phyloP scores from a whole-genome alignment of 1,140 invertebrate genomes.

The Tigriopus japonicus region DNA sequence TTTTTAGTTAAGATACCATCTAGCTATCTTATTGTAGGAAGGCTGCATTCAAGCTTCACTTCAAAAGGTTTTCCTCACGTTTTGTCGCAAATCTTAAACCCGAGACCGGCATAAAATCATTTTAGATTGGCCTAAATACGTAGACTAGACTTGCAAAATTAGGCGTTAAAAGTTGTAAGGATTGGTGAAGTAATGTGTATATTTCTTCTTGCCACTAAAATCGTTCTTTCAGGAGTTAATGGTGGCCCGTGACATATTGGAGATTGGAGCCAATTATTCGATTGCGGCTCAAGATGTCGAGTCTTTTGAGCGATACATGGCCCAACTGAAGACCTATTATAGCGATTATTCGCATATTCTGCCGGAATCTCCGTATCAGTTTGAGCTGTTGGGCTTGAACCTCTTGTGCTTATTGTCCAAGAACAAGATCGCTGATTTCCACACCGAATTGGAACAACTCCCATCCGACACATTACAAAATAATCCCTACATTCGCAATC shows the following conservation, averaged over 20 bases:
- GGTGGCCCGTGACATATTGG: conserved; percentile 56
- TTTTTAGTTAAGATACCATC: too few relatives aligned
- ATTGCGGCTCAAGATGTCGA: conserved; percentile 77
- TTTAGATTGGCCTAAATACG: too few relatives aligned
- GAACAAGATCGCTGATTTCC: conserved; percentile 94
- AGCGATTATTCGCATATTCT: conserved; percentile 80
- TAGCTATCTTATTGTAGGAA: too few relatives aligned
- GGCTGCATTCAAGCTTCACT: too few relatives aligned
- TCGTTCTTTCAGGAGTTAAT: conserved; percentile 14
- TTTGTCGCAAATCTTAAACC: too few relatives aligned
- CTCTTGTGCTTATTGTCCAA: conserved; percentile 85
- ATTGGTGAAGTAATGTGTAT: neutral
- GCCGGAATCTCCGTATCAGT: conserved; percentile 82
- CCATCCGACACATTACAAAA: conserved; percentile 74
- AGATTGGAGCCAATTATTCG: conserved; percentile 89
- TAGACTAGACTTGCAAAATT: too few relatives aligned
- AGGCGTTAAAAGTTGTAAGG: too few relatives aligned
- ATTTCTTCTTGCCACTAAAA: neutral
- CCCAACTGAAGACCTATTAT: conserved; percentile 91
- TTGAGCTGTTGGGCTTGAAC: conserved; percentile 85
- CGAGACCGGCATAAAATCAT: too few relatives aligned
- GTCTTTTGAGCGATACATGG: conserved; percentile 87
- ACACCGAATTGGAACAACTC: conserved; percentile 90
- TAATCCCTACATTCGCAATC: conserved; percentile 83
- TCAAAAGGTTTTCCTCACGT: too few relatives aligned